Conservation (phyloP, 2,113 vertebrate species). For the Brienomyrus brachyistius region DNA sequence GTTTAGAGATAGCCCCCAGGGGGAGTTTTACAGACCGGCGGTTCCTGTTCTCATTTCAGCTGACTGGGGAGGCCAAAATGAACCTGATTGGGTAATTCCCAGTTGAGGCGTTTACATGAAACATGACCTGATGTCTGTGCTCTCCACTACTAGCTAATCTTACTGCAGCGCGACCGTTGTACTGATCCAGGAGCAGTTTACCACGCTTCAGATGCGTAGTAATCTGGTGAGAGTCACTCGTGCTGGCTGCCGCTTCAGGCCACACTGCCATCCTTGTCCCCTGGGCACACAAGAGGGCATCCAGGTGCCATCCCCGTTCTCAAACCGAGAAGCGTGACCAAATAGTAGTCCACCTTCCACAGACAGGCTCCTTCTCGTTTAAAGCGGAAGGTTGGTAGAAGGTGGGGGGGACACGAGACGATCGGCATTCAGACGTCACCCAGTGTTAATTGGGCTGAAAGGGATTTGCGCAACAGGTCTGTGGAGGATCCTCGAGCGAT, state of each 20-base stretch:
- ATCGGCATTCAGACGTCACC: background rate
- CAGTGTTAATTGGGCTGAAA: slow-evolving; percentile 9
- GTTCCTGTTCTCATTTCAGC: background rate
- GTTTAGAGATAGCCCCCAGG: background rate
- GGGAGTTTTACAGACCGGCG: background rate
- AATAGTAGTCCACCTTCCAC: background rate
- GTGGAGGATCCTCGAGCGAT: background rate
- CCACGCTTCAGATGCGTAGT: background rate
- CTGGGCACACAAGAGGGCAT: background rate
- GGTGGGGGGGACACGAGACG: background rate
- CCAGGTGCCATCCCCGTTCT: background rate
- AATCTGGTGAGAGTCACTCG: background rate
- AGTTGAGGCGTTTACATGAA: background rate
- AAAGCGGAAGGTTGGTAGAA: background rate
- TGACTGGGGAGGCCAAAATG: background rate
- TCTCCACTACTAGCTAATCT: background rate
- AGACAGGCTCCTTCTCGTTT: background rate
- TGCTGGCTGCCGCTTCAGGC: background rate
- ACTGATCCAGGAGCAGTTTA: background rate
- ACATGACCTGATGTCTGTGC: background rate
- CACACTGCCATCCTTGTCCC: background rate
- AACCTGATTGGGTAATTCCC: background rate
- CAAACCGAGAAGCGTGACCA: background rate
- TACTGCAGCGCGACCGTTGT: background rate
- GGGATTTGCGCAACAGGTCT: slow-evolving; percentile 6